These are phyloP conservation scores for Mohoua ochrocephala DNA, from an alignment of 2,113 vertebrate species.

Conservation along the genomic window DNA sequence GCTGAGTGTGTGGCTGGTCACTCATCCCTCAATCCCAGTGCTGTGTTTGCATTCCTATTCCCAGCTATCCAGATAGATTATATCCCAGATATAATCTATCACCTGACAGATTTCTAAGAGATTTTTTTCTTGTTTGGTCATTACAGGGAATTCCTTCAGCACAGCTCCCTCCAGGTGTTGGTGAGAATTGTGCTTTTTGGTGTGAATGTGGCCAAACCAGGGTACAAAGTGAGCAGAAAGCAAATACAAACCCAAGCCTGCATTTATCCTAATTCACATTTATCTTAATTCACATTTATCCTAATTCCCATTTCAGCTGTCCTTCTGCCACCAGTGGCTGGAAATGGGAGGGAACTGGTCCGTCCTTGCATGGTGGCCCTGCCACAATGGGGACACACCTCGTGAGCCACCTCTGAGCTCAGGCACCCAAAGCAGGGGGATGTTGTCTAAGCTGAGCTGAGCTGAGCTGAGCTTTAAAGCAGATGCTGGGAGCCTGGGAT, in stretches of 20 bases:
- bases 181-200: neutral
- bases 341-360: neutral
- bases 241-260: neutral
- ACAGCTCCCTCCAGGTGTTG: neutral
- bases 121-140: neutral
- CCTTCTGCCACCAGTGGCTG: neutral
- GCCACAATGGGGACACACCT: neutral
- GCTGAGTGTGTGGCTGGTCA: neutral
- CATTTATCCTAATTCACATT: neutral
- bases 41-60: no score
- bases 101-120: neutral
- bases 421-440: neutral
- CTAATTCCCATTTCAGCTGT: neutral
- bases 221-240: neutral
- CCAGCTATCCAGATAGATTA: no score
- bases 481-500: neutral
- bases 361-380: neutral
- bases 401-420: neutral
- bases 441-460: neutral
- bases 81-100: no score
- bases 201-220: fast-evolving
- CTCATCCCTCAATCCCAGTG: neutral
- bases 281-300: neutral
- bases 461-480: neutral
- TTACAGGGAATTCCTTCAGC: neutral